Percentiles rank a stretch among this genome's conserved stretches.
Evolutionary conservation across 2,113 vertebrate genomes (phyloP).

Genomic region (Pelmatolapia mariae): DNA sequence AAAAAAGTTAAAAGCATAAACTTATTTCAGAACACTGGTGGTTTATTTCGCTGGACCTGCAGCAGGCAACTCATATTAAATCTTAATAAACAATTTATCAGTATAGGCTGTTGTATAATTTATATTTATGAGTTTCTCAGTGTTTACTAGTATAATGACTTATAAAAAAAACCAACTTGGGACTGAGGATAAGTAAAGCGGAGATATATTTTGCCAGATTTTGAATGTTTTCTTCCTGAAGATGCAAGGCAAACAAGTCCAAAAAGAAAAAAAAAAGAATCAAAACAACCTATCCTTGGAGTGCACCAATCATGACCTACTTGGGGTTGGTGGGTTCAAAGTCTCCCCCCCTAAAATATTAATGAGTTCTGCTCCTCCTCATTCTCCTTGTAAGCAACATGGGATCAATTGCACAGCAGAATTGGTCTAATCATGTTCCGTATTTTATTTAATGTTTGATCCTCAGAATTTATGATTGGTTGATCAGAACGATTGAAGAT

Average conservation of each 20-base stretch:
- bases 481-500: slow-evolving; percentile 59
- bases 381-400: slow-evolving; percentile 19
- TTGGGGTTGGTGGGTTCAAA: slow-evolving; percentile 63
- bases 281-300: slow-evolving; percentile 50
- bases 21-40: background rate
- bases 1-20: background rate
- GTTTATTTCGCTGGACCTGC: background rate
- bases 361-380: slow-evolving; percentile 48
- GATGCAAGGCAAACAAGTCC: slow-evolving; percentile 53
- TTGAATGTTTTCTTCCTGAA: slow-evolving; percentile 43
- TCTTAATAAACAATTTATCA: slow-evolving; percentile 41
- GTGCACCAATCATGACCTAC: slow-evolving; percentile 62
- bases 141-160: slow-evolving; percentile 54
- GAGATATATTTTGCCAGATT: slow-evolving; percentile 25
- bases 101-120: slow-evolving; percentile 20
- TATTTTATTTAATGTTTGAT: slow-evolving; percentile 25
- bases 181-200: background rate
- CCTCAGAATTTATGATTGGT: slow-evolving; percentile 28
- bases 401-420: slow-evolving; percentile 49
- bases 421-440: slow-evolving; percentile 1
- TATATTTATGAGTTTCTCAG: slow-evolving; percentile 39
- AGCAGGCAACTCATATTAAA: slow-evolving; percentile 12
- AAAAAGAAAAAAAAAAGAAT: slow-evolving; percentile 35
- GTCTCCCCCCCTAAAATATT: slow-evolving; percentile 67
- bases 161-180: slow-evolving; percentile 7